Evolutionary conservation across 2,113 vertebrate genomes (phyloP).

Genomic region (Glaucidium brasilianum): DNA sequence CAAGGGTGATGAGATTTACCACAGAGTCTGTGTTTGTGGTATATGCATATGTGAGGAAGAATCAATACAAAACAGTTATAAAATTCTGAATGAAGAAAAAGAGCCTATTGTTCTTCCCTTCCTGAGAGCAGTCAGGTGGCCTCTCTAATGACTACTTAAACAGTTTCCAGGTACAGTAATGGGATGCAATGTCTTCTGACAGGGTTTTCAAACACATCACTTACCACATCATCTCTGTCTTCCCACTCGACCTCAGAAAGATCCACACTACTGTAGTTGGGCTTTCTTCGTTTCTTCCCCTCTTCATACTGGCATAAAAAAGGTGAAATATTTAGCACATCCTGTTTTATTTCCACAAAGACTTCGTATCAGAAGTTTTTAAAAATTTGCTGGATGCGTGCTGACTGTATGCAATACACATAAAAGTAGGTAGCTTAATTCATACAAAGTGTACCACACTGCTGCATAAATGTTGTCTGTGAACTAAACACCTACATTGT

Average conservation of each 20-base stretch:
- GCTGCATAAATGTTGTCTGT: not conserved
- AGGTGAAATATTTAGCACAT: not conserved
- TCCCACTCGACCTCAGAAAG: constrained; percentile 98
- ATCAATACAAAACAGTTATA: not conserved
- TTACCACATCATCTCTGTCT: constrained; percentile 93
- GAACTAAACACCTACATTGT: not conserved
- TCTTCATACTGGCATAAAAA: constrained; percentile 85
- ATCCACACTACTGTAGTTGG: constrained; percentile 96
- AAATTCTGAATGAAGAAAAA: not conserved
- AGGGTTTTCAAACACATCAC: constrained; percentile 13
- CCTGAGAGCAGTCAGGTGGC: not conserved
- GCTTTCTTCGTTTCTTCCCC: constrained; percentile 92
- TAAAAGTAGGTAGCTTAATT: not conserved
- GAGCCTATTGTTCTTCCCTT: not conserved
- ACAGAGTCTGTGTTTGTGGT: not conserved
- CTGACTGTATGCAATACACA: no score
- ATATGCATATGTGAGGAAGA: not conserved
- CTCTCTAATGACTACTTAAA: not conserved
- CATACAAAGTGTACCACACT: not conserved
- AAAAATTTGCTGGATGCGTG: no score
- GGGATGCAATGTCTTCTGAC: not conserved
- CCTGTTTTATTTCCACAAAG: not conserved
- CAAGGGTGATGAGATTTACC: not conserved
- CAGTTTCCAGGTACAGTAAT: not conserved
- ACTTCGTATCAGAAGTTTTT: not conserved